Conservation (phyloP, 2,888 invertebrate genomes). For the Eristalis pertinax region DNA sequence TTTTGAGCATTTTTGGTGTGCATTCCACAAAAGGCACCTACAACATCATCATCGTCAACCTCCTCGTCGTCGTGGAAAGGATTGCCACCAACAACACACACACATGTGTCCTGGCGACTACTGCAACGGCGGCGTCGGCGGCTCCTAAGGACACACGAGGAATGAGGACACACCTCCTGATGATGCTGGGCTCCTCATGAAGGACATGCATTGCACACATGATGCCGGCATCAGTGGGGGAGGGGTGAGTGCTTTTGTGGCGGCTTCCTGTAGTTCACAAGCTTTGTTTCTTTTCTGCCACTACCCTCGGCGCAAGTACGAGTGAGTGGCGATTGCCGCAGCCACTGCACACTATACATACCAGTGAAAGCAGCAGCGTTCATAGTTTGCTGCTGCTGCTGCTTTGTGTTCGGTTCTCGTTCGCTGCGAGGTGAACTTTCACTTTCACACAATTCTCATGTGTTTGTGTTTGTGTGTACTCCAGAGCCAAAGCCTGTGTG, state of each 20-base stretch:
- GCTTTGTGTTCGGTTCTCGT: conserved; percentile 55
- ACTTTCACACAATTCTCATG: conserved; percentile 46
- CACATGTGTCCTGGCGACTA: conserved; percentile 25
- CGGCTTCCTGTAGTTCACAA: conserved; percentile 46
- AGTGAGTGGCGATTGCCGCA: conserved; percentile 1
- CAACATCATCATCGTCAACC: background rate
- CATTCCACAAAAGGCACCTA: conserved; percentile 63
- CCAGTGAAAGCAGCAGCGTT: conserved; percentile 63
- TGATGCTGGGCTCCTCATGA: conserved; percentile 66
- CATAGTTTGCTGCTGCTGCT: conserved; percentile 5
- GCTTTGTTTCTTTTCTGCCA: conserved; percentile 70
- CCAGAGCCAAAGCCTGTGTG: background rate
- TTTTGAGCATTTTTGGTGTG: conserved; percentile 57
- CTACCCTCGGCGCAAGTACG: conserved; percentile 23
- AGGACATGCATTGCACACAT: conserved; percentile 69
- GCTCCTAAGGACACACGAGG: conserved; percentile 43
- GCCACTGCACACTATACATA: conserved; percentile 12
- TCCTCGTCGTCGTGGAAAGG: conserved; percentile 16
- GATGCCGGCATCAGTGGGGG: conserved; percentile 15
- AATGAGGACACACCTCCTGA: conserved; percentile 45
- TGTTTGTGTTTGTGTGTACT: conserved; percentile 19
- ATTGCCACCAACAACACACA: conserved; percentile 11
- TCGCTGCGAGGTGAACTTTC: conserved; percentile 58
- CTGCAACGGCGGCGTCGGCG: conserved; percentile 8
- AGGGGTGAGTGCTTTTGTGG: background rate